Conservation (phyloP, 2,888 invertebrate species). For the Archaeoteleia sp. region DNA sequence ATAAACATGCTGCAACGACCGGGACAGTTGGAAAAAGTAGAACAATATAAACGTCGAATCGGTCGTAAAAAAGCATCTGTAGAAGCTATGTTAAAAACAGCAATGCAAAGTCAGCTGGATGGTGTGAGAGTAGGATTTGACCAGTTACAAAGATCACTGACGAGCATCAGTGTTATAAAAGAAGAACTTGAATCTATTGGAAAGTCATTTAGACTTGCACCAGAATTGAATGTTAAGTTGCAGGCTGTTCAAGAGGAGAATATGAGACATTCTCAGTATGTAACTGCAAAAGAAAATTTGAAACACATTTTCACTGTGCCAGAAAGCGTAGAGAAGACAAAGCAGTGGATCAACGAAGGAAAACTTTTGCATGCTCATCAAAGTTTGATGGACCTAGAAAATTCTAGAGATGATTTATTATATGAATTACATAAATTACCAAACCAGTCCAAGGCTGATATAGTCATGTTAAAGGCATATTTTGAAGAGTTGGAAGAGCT, state of each 20-base stretch:
- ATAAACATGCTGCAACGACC: conserved; percentile 95
- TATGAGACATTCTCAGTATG: conserved; percentile 95
- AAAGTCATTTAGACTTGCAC: conserved; percentile 84
- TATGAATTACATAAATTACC: conserved; percentile 96
- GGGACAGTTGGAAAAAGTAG: conserved; percentile 95
- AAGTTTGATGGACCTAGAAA: conserved; percentile 95
- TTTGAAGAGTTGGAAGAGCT: conserved; percentile 96
- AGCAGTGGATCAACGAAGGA: conserved; percentile 95
- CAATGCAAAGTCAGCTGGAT: conserved; percentile 98
- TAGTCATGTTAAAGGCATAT: conserved; percentile 94
- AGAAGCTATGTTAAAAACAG: conserved; percentile 97
- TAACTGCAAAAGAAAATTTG: conserved; percentile 97
- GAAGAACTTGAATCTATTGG: conserved; percentile 78
- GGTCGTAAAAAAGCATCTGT: conserved; percentile 90
- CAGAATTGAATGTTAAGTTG: conserved; percentile 86
- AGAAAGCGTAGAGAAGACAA: conserved; percentile 95
- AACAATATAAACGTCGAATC: conserved; percentile 85
- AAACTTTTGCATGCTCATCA: conserved; percentile 95
- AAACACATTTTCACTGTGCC: conserved; percentile 99
- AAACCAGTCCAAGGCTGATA: conserved; percentile 92
- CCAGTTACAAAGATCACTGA: conserved; percentile 89
- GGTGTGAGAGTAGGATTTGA: conserved; percentile 95
- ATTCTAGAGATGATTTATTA: conserved; percentile 92
- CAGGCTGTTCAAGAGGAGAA: conserved; percentile 94
- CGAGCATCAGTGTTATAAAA: conserved; percentile 84